Evolutionary conservation across 2,113 vertebrate species (phyloP).

Genomic region (Parotia lawesii): DNA sequence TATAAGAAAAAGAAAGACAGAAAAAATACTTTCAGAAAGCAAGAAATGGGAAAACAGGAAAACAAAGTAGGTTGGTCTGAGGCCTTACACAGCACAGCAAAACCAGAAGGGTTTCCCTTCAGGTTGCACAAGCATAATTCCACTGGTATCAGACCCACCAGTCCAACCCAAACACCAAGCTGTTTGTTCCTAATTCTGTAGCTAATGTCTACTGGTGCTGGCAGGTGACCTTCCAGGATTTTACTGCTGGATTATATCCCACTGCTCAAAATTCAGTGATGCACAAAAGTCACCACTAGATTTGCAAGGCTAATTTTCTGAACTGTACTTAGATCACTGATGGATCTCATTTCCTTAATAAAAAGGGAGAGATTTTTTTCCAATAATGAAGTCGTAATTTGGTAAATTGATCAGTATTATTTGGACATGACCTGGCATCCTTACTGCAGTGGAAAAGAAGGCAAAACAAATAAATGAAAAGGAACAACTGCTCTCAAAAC

Average conservation of each 20-base stretch:
- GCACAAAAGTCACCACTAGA: neutral
- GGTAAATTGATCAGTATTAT: neutral
- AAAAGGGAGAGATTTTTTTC: neutral
- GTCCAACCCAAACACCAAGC: neutral
- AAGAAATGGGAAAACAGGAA: neutral
- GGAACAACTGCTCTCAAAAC: neutral
- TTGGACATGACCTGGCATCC: neutral
- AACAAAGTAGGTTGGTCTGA: neutral
- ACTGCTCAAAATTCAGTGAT: neutral
- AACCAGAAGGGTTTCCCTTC: neutral
- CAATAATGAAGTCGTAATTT: neutral
- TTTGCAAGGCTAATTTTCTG: neutral
- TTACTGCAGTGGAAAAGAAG: neutral
- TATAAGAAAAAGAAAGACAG: neutral
- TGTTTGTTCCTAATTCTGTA: neutral
- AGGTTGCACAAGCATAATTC: neutral
- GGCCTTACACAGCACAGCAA: neutral
- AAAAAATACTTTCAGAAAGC: neutral
- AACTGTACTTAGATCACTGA: neutral
- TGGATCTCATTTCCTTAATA: neutral
- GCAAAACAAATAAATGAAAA: constrained; percentile 18
- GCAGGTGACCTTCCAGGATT: neutral
- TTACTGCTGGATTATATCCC: neutral
- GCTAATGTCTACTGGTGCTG: neutral
- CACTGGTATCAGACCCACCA: neutral